Evolutionary conservation across 2,113 vertebrate genomes (phyloP), one percentile per base, ranked within the genome.

Genomic region (Pygoscelis antarcticus): DNA sequence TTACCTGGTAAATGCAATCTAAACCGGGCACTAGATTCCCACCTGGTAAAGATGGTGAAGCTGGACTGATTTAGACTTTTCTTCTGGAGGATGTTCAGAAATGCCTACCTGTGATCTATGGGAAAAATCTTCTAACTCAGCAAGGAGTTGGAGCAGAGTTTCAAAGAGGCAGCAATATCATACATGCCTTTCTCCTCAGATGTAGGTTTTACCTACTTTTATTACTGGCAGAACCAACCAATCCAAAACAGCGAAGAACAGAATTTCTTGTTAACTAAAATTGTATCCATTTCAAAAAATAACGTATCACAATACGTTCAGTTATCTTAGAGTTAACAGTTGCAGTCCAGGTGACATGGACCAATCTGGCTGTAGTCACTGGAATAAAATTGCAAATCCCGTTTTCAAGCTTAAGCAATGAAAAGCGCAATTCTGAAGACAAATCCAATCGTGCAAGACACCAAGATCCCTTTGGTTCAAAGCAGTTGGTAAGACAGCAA

Each of bases 1-100:
- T 20, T 83, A 11, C 6, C 32, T 36, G 55, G 46, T 16, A 72
- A 91, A 77, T 2, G 15, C 17, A 57, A 49, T 32, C 49, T 5
- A 14, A 88, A 21, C 7, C 0, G 0, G 25, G 34, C 29, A 7
- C 46, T 25, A 62, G 10, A 65, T 12, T 14, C n/a, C 17, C 6
- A 46, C 25, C 46, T 52, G 42, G 8, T 19, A 11, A 47, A 75
- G n/a, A 38, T 2, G 29, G 25, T n/a, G 32, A 44, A 42, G 38
- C 34, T 52, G n/a, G 6, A 60, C 1, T 26, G 18, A 52, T 46
- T 47, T 7, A 34, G 58, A 13, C 12, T 29, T 30, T n/a, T 71
- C 74, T 42, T 34, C 27, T 42, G 27, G 29, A 75, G 15, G 16
- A 46, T n/a, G 19, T 40, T 69, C 19, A 34, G 29, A 75, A 66